A percentile compares a stretch with the other conserved stretches of the same genome.
These are phyloP conservation scores for Rhyacophila evoluta DNA, from an alignment of 2,888 invertebrate genomes.

Conservation along the genomic window DNA sequence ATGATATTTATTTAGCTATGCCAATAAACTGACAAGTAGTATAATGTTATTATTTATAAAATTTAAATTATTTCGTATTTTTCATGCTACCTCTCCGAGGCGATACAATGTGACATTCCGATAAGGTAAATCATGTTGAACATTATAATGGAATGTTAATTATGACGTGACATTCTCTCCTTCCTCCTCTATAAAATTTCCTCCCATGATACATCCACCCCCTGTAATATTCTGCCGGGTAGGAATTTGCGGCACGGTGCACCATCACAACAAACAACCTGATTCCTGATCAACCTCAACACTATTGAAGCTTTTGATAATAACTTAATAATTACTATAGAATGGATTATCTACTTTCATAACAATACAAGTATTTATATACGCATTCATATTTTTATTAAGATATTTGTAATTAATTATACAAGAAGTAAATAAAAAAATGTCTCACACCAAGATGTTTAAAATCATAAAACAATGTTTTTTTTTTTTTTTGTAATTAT, in stretches of 20 bases:
- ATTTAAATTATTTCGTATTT: neutral
- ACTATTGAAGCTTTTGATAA: neutral
- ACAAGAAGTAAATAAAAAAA: no score
- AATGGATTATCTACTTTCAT: no score
- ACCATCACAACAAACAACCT: neutral
- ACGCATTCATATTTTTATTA: no score
- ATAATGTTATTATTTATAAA: neutral
- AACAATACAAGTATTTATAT: no score
- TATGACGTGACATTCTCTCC: slow-evolving; percentile 42
- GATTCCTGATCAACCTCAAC: slow-evolving; percentile 5
- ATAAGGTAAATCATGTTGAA: slow-evolving; percentile 27
- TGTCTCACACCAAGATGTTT: no score
- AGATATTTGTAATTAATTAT: no score
- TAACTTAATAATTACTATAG: slow-evolving; percentile 1
- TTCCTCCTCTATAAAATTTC: neutral
- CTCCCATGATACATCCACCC: neutral
- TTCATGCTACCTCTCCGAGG: neutral
- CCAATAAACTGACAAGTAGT: no score
- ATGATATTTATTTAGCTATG: no score
- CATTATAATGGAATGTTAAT: slow-evolving; percentile 50
- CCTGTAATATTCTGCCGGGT: neutral
- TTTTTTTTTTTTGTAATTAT: no score
- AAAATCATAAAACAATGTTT: no score
- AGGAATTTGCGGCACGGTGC: slow-evolving; percentile 20
- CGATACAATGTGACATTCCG: slow-evolving; percentile 31